Evolutionary conservation across 1,140 invertebrate species (phyloP), one percentile per base, ranked within the genome.

Genomic region (Cyphomyrmex costatus): DNA sequence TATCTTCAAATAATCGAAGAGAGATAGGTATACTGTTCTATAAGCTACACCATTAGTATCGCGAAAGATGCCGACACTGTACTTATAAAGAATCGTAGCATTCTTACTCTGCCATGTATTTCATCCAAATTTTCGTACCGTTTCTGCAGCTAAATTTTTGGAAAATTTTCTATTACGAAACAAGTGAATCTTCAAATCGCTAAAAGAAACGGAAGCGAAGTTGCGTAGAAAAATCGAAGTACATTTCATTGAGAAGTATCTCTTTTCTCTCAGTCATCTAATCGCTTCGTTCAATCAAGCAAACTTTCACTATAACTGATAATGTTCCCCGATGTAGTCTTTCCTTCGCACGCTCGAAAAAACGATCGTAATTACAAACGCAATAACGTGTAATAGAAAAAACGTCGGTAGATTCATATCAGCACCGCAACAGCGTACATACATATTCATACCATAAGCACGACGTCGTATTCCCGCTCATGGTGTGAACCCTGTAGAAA

Each of bases 401-500:
- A 88, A 89, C 86, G 73, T 89, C 79, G 76, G 86, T 89, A 88
- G 76, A 85, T 85, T 83, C 66, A 76, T 87, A 90, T 63, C 86
- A 87, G 86, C 86, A 88, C 77, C 80, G 53, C 85, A 68, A 68
- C 89, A 86, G 85, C 84, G 79, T 91, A 91, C 89, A 92, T 91
- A 92, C 89, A 92, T 87, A 91, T 90, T 91, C 80, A 90, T 86
- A 86, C 86, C 65, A 90, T 88, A 88, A 91, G 90, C 90, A 87
- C 51, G 79, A 86, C 61, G 51, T 70, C 56, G 70, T 19, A 89
- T 85, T 56, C 80, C 76, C 87, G 86, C 85, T 86, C 89, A 90
- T 87, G 66, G 86, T 73, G 84, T 91, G 89, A 91, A 90, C 90
- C 84, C 88, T 86, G 89, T 90, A 91, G 86, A 88, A 90, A 90